phyloP scores from a whole-genome alignment of 2,888 invertebrate species.

The Brachyopa scutellaris region DNA sequence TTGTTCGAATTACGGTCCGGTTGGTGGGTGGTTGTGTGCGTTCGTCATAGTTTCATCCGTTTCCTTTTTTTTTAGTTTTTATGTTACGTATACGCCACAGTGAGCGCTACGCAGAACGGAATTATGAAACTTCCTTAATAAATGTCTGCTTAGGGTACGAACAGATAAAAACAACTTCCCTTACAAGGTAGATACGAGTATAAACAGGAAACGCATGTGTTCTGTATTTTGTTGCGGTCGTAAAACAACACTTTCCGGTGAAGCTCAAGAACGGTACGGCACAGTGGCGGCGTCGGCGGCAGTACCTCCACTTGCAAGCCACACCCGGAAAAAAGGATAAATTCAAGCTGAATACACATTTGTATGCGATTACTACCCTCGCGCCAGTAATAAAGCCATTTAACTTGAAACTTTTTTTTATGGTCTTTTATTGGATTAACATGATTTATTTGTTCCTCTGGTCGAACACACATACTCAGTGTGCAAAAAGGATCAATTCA shows the following conservation, averaged over 20 bases:
- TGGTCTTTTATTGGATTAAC: slow-evolving; percentile 71
- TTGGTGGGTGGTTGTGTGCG: slow-evolving; percentile 24
- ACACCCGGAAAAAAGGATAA: slow-evolving; percentile 20
- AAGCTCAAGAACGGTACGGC: slow-evolving; percentile 8
- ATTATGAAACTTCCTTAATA: slow-evolving; percentile 59
- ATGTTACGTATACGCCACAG: slow-evolving; percentile 57
- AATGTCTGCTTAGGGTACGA: slow-evolving; percentile 47
- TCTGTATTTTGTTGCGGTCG: slow-evolving; percentile 30
- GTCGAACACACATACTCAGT: neutral
- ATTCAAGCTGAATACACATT: slow-evolving; percentile 60
- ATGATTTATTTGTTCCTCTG: slow-evolving; percentile 67
- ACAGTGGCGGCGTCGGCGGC: neutral
- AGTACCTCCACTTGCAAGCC: too few species aligned
- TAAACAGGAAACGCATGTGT: slow-evolving; percentile 49
- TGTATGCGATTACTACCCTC: slow-evolving; percentile 67
- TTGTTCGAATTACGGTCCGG: slow-evolving; percentile 45
- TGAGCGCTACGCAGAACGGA: slow-evolving; percentile 11
- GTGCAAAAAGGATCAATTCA: slow-evolving; percentile 51
- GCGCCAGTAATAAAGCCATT: slow-evolving; percentile 70
- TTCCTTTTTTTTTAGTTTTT: slow-evolving; percentile 18
- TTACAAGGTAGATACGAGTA: slow-evolving; percentile 21
- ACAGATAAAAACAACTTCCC: slow-evolving; percentile 26
- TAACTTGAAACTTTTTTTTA: slow-evolving; percentile 69
- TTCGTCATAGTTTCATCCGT: slow-evolving; percentile 25
- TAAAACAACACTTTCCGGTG: slow-evolving; percentile 47